A percentile compares a stretch with the other conserved stretches of the same genome.
Evolutionary conservation across 2,113 vertebrate species (phyloP).

Genomic region (Phainopepla nitens): DNA sequence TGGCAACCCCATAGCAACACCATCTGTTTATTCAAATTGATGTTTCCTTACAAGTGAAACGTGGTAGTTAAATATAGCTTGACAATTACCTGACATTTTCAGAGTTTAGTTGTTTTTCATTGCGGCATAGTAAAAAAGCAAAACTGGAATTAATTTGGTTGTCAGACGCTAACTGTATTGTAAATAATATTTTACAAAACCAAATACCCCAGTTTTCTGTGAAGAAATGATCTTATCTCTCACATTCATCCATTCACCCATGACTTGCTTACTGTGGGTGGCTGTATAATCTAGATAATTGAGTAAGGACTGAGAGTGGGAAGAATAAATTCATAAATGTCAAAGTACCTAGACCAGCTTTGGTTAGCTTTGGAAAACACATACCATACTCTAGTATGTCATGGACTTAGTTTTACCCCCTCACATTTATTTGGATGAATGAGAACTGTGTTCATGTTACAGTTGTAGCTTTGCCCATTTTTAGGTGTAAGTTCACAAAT

Average conservation of each 20-base stretch:
- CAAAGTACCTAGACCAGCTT: neutral
- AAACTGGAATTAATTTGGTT: neutral
- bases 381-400: neutral
- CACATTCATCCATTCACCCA: neutral
- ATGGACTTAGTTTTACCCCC: neutral
- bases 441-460: neutral
- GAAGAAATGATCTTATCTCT: neutral
- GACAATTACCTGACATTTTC: conserved; percentile 16
- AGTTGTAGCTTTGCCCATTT: neutral
- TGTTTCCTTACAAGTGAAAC: neutral
- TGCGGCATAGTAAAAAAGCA: neutral
- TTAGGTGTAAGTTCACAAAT: neutral
- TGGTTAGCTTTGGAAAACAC: neutral
- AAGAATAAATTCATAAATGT: neutral
- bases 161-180: neutral
- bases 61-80: conserved; percentile 11
- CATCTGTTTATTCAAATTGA: conserved; percentile 21
- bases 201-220: neutral
- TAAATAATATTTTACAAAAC: neutral
- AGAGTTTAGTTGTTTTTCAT: neutral
- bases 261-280: neutral
- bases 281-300: neutral
- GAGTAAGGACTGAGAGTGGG: neutral
- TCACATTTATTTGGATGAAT: neutral
- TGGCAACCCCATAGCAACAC: conserved; percentile 17